Conservation (phyloP, 2,113 vertebrate species). For the Acinonyx jubatus region DNA sequence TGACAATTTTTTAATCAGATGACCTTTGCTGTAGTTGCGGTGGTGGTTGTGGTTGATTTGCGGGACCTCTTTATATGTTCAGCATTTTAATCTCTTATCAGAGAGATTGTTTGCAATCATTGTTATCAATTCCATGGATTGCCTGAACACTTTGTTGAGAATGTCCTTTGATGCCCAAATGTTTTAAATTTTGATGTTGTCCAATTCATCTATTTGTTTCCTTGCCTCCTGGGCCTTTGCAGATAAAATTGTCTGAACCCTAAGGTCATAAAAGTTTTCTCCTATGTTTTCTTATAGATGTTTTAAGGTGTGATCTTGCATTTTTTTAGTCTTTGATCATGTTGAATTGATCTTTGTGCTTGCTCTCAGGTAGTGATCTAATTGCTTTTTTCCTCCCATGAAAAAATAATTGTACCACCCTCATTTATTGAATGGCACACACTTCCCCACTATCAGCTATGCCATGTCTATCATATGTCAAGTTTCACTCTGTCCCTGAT, state of each 20-base stretch:
- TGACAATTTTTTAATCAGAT: background rate
- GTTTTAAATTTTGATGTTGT: background rate
- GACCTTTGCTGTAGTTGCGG: too few relatives aligned
- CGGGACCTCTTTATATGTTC: background rate
- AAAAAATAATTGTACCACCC: background rate
- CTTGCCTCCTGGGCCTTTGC: background rate
- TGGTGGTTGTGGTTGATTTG: background rate
- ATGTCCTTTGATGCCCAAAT: too few relatives aligned
- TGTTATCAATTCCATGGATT: background rate
- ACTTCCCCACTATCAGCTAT: background rate
- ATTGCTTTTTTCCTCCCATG: background rate
- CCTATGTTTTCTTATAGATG: background rate
- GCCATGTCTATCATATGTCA: background rate
- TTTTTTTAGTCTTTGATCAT: background rate
- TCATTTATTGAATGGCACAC: background rate
- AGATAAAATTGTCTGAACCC: background rate
- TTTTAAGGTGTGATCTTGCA: background rate
- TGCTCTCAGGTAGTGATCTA: background rate
- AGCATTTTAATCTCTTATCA: background rate
- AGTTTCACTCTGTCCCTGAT: background rate
- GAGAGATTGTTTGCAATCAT: background rate
- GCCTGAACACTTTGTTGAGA: background rate
- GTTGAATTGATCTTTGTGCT: background rate
- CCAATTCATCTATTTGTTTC: background rate
- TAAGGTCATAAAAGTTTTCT: background rate